Evolutionary conservation across 2,888 invertebrate species (phyloP).

Genomic region (Stictocephala bisonia): DNA sequence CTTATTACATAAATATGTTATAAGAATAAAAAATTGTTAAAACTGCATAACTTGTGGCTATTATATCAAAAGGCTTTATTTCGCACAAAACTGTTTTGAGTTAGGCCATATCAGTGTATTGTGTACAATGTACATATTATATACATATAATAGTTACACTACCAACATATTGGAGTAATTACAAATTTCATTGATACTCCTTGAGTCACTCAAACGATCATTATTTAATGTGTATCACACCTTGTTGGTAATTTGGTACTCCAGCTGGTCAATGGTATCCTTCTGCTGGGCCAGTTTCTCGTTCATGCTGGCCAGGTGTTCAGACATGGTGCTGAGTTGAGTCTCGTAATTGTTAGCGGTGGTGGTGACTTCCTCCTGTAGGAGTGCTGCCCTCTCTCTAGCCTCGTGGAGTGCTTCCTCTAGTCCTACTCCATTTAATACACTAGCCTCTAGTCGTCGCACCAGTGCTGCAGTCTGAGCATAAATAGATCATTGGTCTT

Average conservation of each 20-base stretch:
- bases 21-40: too few species aligned
- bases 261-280: conserved; percentile 79
- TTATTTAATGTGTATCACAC: too few species aligned
- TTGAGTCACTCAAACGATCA: too few species aligned
- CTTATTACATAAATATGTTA: too few species aligned
- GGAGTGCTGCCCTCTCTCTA: conserved; percentile 62
- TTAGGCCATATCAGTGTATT: too few species aligned
- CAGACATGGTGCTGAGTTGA: conserved; percentile 81
- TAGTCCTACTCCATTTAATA: conserved; percentile 65
- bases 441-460: conserved; percentile 69
- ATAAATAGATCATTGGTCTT: background rate
- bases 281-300: conserved; percentile 87
- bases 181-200: too few species aligned
- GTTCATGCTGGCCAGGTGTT: conserved; percentile 81
- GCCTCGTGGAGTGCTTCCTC: conserved; percentile 64
- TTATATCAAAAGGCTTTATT: too few species aligned
- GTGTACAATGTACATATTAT: too few species aligned
- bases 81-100: too few species aligned
- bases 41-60: too few species aligned
- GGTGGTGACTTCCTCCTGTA: conserved; percentile 72
- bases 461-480: conserved; percentile 63
- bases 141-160: too few species aligned
- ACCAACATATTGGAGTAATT: too few species aligned
- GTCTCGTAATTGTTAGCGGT: conserved; percentile 73
- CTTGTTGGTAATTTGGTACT: conserved; percentile 71